Evolutionary conservation across 2,888 invertebrate genomes (phyloP).

Genomic region (Theodoxus fluviatilis): DNA sequence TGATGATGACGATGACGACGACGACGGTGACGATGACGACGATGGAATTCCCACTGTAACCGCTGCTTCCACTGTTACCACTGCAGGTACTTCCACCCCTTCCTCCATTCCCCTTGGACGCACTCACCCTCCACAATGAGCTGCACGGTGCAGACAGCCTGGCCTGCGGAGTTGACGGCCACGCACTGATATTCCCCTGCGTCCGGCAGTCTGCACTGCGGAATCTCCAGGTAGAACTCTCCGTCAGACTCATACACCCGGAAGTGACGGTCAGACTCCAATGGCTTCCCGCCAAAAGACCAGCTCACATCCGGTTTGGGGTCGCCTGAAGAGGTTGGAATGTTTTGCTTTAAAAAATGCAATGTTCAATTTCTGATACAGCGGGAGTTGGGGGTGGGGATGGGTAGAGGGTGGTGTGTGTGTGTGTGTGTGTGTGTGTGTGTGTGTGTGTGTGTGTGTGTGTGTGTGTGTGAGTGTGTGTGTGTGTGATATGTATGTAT

Average conservation of each 20-base stretch:
- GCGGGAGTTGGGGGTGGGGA: background rate
- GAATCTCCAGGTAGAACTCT: slow-evolving; percentile 39
- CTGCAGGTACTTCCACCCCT: background rate
- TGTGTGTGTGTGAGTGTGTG: no score
- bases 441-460: slow-evolving; percentile 20
- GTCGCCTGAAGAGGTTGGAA: slow-evolving; percentile 31
- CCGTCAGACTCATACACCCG: slow-evolving; percentile 38
- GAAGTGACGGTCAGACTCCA: slow-evolving; percentile 33
- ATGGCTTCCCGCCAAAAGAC: slow-evolving; percentile 46
- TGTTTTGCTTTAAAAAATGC: background rate
- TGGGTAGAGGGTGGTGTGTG: background rate
- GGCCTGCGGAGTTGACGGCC: slow-evolving; percentile 38
- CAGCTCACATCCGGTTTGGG: slow-evolving; percentile 53
- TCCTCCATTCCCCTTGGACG: background rate
- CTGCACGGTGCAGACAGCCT: slow-evolving; percentile 32
- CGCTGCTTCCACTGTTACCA: no score
- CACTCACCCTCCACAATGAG: slow-evolving; percentile 36
- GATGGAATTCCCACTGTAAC: no score
- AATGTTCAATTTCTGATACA: background rate
- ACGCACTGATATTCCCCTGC: slow-evolving; percentile 49
- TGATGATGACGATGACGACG: no score
- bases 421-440: background rate
- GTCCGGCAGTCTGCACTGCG: slow-evolving; percentile 38
- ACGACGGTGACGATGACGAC: no score
- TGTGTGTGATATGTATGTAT: no score